These are phyloP conservation scores for Trichogramma dendrolimi DNA, from an alignment of 2,888 invertebrate genomes.

Conservation along the genomic window DNA sequence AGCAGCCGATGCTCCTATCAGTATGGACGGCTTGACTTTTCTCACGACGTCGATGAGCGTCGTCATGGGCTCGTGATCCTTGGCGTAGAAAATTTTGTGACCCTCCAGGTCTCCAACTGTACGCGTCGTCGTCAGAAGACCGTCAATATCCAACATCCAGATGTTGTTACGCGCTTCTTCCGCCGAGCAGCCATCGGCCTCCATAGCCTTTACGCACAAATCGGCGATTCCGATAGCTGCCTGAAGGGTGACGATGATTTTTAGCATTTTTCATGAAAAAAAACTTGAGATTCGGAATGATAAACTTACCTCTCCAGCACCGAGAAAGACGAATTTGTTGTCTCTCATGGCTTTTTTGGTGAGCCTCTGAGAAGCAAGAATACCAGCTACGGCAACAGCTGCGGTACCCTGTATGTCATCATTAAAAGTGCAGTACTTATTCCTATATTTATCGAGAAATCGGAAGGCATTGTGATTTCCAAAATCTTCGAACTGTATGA, in stretches of 20 bases:
- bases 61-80: constrained; percentile 74
- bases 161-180: constrained; percentile 82
- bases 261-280: background rate
- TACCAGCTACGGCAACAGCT: constrained; percentile 89
- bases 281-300: background rate
- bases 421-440: constrained; percentile 94
- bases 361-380: constrained; percentile 74
- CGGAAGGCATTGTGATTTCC: constrained; percentile 96
- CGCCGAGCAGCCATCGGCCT: constrained; percentile 59
- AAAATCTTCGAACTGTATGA: constrained; percentile 95
- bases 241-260: constrained; percentile 49
- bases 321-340: constrained; percentile 86
- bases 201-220: constrained; percentile 85
- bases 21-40: constrained; percentile 78
- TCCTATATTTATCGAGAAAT: constrained; percentile 83
- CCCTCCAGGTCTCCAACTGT: constrained; percentile 60
- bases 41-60: constrained; percentile 76
- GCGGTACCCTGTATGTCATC: constrained; percentile 99
- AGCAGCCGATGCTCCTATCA: constrained; percentile 91
- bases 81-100: constrained; percentile 70
- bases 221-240: constrained; percentile 91
- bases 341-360: constrained; percentile 80
- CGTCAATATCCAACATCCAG: constrained; percentile 93
- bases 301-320: constrained; percentile 67
- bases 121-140: constrained; percentile 72